These are phyloP conservation scores for Drosophila sp. DNA, from an alignment of 1,140 invertebrate species.

Conservation along the genomic window DNA sequence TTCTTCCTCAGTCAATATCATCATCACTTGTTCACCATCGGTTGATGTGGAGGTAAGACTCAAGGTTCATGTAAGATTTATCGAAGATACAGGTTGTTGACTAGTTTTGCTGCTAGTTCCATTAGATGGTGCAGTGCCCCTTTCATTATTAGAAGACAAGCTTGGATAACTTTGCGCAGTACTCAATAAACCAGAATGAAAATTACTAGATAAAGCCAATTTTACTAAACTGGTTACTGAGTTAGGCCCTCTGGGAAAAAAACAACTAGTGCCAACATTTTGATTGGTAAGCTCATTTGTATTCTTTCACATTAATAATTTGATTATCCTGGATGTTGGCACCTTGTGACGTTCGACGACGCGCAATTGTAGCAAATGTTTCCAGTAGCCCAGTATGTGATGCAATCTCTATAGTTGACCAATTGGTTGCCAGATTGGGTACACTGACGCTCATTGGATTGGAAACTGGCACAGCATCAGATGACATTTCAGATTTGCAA, in stretches of 20 bases:
- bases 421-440: slow-evolving; percentile 93
- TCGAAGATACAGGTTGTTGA: slow-evolving; percentile 85
- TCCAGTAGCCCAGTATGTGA: slow-evolving; percentile 87
- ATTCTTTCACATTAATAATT: slow-evolving; percentile 79
- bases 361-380: slow-evolving; percentile 92
- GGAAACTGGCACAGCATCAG: slow-evolving; percentile 63
- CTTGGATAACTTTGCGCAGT: slow-evolving; percentile 98
- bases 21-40: slow-evolving; percentile 92
- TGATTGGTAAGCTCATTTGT: slow-evolving; percentile 83
- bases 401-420: slow-evolving; percentile 83
- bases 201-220: slow-evolving; percentile 96
- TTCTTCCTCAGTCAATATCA: too few species aligned
- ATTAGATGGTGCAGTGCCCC: slow-evolving; percentile 72
- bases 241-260: slow-evolving; percentile 88
- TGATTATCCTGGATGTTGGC: slow-evolving; percentile 70
- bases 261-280: slow-evolving; percentile 82
- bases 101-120: slow-evolving; percentile 64
- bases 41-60: slow-evolving; percentile 96
- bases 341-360: slow-evolving; percentile 85
- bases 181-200: slow-evolving; percentile 94
- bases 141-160: slow-evolving; percentile 84
- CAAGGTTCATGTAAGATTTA: slow-evolving; percentile 95
- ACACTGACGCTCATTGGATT: slow-evolving; percentile 98
- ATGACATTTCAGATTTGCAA: slow-evolving; percentile 43
- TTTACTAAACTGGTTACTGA: slow-evolving; percentile 94